Conservation (phyloP, 1,140 invertebrate species). For the Hylyphantes graminicola region DNA sequence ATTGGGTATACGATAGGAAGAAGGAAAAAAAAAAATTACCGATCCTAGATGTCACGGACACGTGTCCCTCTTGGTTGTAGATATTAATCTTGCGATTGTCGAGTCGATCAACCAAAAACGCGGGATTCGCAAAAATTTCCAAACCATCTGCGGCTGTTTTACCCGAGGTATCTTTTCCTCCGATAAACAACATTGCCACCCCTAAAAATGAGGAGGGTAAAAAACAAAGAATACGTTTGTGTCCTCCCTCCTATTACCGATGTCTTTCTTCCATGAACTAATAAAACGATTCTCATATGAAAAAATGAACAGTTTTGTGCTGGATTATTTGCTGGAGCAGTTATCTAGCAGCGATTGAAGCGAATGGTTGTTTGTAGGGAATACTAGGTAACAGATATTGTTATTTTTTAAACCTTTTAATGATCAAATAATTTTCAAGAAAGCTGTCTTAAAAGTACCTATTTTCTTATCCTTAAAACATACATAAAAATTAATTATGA, state of each 20-base stretch:
- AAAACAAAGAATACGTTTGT: background rate
- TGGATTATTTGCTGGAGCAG: no score
- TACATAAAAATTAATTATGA: no score
- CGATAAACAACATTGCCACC: conserved; percentile 57
- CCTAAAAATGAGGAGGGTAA: background rate
- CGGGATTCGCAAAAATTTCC: conserved; percentile 58
- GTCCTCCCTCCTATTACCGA: background rate
- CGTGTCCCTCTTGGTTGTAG: conserved; percentile 20
- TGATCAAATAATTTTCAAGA: no score
- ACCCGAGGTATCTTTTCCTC: background rate
- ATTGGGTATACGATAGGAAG: background rate
- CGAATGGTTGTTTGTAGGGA: no score
- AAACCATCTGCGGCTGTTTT: conserved; percentile 35
- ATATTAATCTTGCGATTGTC: conserved; percentile 54
- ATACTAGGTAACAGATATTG: no score
- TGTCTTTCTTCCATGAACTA: background rate
- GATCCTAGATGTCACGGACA: conserved; percentile 40
- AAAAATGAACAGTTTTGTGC: no score
- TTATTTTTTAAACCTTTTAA: no score
- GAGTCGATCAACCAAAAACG: conserved; percentile 57
- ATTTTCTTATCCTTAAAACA: no score
- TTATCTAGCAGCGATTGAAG: no score
- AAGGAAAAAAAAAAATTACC: conserved; percentile 19
- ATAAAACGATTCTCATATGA: conserved; percentile 26
- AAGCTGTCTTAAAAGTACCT: no score